Evolutionary conservation across 2,888 invertebrate genomes (phyloP), one percentile per base, ranked within the genome.

Genomic region (Gonocerus acuteangulatus): DNA sequence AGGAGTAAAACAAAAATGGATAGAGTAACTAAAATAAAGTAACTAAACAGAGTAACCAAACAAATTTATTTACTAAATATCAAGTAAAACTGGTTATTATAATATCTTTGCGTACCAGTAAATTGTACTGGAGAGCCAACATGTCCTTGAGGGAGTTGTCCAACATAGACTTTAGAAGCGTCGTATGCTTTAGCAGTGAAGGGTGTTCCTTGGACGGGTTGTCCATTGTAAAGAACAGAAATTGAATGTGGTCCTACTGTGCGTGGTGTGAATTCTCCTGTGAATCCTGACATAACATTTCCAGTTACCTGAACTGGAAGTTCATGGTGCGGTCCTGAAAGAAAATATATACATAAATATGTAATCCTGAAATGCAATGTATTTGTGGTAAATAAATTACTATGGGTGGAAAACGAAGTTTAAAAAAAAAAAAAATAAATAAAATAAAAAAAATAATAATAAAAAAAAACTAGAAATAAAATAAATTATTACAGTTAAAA

Each of bases 231-330:
- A 73, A 91, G 90, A 18, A 95, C 92, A 64, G 86, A 89, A 52
- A 94, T 86, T 34, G 89, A 86, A 73, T 94, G 93, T 1, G 91
- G 89, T 59, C 95, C 96, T n/a, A 96, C 95, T 75, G 88, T 87
- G 63, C 82, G 82, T 1, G 96, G 95, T 22, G 89, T 90, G 73
- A 95, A 97, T 73, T 94, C 89, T 32, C 92, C 90, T 0, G 89
- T 87, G 70, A 94, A 86, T 1, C 92, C 93, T 18, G 86, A 85
- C 72, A 89, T 86, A 32, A 90, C 87, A 69, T 90, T 90, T 15
- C 92, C 92, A 1, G 90, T 90, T 16, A 95, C 86, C 71, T 90
- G 85, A 0, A 92, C 92, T 1, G 93, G 93, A 22, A 93, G 78
- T 71, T 92, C 91, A 23, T 86, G 87, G 22, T 84, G 79, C 1